phyloP scores from a whole-genome alignment of 2,888 invertebrate genomes.

The Agrilus cyanescens region DNA sequence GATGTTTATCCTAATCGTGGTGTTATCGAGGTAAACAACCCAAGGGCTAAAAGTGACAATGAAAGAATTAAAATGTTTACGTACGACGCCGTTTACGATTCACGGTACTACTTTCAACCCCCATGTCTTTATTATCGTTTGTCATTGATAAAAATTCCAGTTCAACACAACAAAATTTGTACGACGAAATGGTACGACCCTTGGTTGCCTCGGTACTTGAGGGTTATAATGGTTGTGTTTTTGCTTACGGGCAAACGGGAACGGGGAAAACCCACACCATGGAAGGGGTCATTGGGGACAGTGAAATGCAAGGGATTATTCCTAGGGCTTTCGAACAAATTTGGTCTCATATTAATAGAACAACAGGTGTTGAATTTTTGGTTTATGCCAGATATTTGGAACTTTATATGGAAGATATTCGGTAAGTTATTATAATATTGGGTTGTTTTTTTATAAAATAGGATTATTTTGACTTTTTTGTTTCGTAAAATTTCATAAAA shows the following conservation, averaged over 20 bases:
- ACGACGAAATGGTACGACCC: conserved; percentile 92
- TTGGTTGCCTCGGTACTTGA: conserved; percentile 90
- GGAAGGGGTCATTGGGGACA: conserved; percentile 55
- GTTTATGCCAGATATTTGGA: conserved; percentile 95
- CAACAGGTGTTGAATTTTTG: conserved; percentile 87
- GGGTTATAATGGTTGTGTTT: conserved; percentile 98
- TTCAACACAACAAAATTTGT: conserved; percentile 83
- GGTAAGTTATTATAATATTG: conserved; percentile 34
- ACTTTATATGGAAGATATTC: conserved; percentile 87
- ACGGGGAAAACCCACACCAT: conserved; percentile 77
- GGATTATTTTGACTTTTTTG: no score
- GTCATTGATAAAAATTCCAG: conserved; percentile 26
- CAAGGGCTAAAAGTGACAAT: conserved; percentile 51
- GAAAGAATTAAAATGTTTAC: conserved; percentile 88
- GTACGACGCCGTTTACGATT: conserved; percentile 95
- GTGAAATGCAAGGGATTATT: conserved; percentile 48
- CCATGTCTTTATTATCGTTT: not conserved
- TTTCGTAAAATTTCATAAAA: not conserved
- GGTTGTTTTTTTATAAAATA: not conserved
- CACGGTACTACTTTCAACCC: conserved; percentile 40
- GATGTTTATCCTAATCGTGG: conserved; percentile 77
- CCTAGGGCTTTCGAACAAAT: conserved; percentile 96
- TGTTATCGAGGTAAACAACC: conserved; percentile 81
- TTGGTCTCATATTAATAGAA: conserved; percentile 84
- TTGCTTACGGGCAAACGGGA: conserved; percentile 98